Base-by-base conservation (phyloP, 2,113 vertebrate genomes). In the Syrrhaptes paradoxus region DNA sequence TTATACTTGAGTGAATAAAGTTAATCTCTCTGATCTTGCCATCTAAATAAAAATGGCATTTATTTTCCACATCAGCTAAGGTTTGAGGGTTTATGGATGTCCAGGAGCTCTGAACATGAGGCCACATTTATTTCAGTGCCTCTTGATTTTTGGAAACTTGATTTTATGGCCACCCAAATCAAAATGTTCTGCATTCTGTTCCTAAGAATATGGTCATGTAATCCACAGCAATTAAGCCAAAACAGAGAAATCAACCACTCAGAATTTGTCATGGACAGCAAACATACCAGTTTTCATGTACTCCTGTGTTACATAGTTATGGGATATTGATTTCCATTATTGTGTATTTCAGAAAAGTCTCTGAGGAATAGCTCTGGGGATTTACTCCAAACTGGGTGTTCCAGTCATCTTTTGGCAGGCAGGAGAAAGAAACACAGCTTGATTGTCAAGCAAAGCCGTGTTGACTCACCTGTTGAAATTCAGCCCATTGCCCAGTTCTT, bases 281-380 rank as follows among this genome's bases (percentile, higher is more conserved):
- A 80, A 70, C 55, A 73, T 34, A 43, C 29, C 77, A 18, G 58
- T 70, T 82, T 93, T 70, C 83, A 89, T 87, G 80, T 87, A 68
- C 36, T 91, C 34, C 28, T 20, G 21, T 45, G 46, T 91, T 71
- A 70, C 41, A 55, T 85, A 26, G 1, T 93, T 91, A 94, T 76
- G 85, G 87, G 43, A 83, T 87, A 97, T 94, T 91, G 94, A 97
- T 95, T 96, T 94, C 71, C 82, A 58, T 87, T 91, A 89, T 34
- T 29, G 5, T 45, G 25, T 51, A 68, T 96, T 96, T 94, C 89
- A 93, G 81, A 82, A 96, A 73, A 85, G 65, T 96, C 91, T 78
- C 81, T 54, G 25, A 41, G 31, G 62, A 93, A 82, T 65, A 1
- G 4, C 65, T 57, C 36, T 38, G 34, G 29, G 79, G 51, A 76